These are phyloP conservation scores for Diabrotica undecimpunctata DNA, from an alignment of 1,140 invertebrate species.

Conservation along the genomic window DNA sequence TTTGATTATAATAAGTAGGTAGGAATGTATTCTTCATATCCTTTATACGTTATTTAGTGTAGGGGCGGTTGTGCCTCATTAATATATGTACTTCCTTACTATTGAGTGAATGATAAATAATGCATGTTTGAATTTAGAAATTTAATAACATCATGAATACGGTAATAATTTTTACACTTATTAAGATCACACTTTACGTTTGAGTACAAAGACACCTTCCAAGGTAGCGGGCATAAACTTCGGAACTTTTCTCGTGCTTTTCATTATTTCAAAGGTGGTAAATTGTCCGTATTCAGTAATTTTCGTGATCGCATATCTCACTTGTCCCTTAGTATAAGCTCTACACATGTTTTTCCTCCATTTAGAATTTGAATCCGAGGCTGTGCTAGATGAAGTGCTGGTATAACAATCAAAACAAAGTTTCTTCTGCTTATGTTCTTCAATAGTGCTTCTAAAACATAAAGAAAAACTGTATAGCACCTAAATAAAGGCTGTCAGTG, in stretches of 20 bases:
- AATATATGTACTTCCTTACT: too few species aligned
- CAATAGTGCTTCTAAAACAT: background rate
- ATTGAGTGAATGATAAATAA: too few species aligned
- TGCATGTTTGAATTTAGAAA: background rate
- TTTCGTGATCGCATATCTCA: conserved; percentile 39
- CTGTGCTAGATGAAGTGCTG: background rate
- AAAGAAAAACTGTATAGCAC: background rate
- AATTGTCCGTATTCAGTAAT: conserved; percentile 39
- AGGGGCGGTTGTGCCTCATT: too few species aligned
- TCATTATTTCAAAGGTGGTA: conserved; percentile 42
- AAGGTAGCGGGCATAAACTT: conserved; percentile 31
- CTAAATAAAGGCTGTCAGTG: too few species aligned
- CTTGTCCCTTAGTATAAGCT: conserved; percentile 14
- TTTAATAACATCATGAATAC: background rate
- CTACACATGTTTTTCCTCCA: background rate
- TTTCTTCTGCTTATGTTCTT: background rate
- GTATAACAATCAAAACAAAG: conserved; percentile 8
- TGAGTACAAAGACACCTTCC: conserved; percentile 42
- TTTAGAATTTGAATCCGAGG: background rate
- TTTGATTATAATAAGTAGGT: too few species aligned
- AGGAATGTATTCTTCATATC: too few species aligned
- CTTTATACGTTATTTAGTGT: too few species aligned
- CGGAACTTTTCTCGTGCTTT: conserved; percentile 37
- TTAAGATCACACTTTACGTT: conserved; percentile 5
- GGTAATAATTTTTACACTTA: background rate